phyloP scores from a whole-genome alignment of 2,797 vertebrate genomes.

The Enteromius thamalakanensis region DNA sequence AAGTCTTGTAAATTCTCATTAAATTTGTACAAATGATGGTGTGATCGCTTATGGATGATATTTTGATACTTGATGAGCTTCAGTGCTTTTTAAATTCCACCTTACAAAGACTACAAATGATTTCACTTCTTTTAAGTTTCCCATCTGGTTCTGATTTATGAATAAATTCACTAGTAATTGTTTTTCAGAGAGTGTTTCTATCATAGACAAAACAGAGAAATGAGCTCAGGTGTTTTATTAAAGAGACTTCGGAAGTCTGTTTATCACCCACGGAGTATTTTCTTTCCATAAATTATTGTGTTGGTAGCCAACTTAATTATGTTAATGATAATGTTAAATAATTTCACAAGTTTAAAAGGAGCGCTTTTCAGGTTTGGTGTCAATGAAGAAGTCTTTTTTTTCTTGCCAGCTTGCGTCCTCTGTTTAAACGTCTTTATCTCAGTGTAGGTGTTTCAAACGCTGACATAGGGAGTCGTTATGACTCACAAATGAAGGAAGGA shows the following conservation, averaged over 20 bases:
- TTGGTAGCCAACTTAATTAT: background rate
- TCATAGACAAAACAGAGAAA: background rate
- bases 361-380: background rate
- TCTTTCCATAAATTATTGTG: background rate
- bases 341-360: background rate
- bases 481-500: conserved; percentile 21
- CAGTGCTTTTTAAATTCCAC: background rate
- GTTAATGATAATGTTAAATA: background rate
- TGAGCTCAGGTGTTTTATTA: conserved; percentile 17
- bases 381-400: background rate
- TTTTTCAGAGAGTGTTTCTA: background rate
- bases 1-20: conserved; percentile 13
- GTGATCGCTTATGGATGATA: background rate
- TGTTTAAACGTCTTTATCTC: conserved; percentile 12
- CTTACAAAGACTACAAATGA: conserved; percentile 9
- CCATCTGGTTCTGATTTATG: conserved; percentile 30
- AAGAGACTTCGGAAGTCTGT: background rate
- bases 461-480: background rate
- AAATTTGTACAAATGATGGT: background rate
- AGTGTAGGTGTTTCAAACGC: conserved; percentile 17
- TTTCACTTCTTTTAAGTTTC: conserved; percentile 13
- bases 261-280: background rate
- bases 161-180: background rate
- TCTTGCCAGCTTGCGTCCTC: background rate
- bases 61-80: conserved; percentile 7